A percentile compares a stretch with the other conserved stretches of the same genome.
phyloP scores from a whole-genome alignment of 2,888 invertebrate species.

The Chouioia cunea region DNA sequence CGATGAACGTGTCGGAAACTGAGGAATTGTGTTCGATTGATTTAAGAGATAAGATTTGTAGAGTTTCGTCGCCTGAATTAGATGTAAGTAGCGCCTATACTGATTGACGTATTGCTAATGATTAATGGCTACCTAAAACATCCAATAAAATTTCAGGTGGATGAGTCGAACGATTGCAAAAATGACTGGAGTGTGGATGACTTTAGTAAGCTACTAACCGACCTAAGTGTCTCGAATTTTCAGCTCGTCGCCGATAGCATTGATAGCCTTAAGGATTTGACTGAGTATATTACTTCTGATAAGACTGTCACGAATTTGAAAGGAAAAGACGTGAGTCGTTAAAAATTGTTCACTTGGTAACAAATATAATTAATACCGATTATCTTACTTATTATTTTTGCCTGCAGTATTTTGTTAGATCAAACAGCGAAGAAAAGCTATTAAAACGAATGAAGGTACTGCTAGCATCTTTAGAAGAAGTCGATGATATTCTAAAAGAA shows the following conservation, averaged over 20 bases:
- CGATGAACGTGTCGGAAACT: constrained; percentile 31
- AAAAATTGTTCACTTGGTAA: background rate
- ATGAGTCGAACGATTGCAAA: constrained; percentile 38
- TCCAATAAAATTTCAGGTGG: constrained; percentile 6
- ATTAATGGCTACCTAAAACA: background rate
- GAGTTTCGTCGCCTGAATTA: constrained; percentile 43
- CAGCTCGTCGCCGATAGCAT: constrained; percentile 70
- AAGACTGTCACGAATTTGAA: constrained; percentile 20
- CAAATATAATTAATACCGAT: constrained; percentile 3
- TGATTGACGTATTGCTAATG: background rate
- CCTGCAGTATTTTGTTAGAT: constrained; percentile 49
- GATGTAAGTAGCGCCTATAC: constrained; percentile 4
- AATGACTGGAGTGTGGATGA: constrained; percentile 50
- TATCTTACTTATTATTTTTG: constrained; percentile 2
- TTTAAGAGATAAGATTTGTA: constrained; percentile 45
- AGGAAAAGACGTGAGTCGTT: constrained; percentile 41
- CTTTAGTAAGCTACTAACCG: constrained; percentile 58
- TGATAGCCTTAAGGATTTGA: constrained; percentile 67
- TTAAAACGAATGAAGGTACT: constrained; percentile 66
- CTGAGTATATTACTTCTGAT: constrained; percentile 58
- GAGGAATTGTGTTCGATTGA: constrained; percentile 46
- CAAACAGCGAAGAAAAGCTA: constrained; percentile 64
- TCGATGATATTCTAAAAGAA: constrained; percentile 67
- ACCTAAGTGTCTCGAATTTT: constrained; percentile 64
- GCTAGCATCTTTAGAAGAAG: constrained; percentile 67